Conservation (phyloP, 2,888 invertebrate genomes). For the Blastobasis adustella region DNA sequence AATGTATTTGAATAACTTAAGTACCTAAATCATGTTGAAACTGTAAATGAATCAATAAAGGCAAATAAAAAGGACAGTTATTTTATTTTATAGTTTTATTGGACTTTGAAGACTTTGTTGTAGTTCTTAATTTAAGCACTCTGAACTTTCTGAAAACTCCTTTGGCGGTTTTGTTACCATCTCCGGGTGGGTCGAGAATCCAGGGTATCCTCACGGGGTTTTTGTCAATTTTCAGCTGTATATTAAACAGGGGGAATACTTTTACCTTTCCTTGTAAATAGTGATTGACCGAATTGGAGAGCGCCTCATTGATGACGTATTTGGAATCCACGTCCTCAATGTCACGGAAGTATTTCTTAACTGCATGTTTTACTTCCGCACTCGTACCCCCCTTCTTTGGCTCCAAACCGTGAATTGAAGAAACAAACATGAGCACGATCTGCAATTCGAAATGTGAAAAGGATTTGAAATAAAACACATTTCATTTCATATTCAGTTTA, state of each 20-base stretch:
- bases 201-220: constrained; percentile 58
- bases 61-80: background rate
- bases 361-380: constrained; percentile 28
- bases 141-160: background rate
- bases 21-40: background rate
- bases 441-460: constrained; percentile 13
- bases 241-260: constrained; percentile 49
- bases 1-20: too few species aligned
- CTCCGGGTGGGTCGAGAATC: constrained; percentile 24
- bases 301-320: constrained; percentile 42
- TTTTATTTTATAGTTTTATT: background rate
- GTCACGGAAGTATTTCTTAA: constrained; percentile 37
- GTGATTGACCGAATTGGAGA: constrained; percentile 41
- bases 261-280: constrained; percentile 46
- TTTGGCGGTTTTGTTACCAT: constrained; percentile 7
- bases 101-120: background rate
- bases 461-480: constrained; percentile 17
- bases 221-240: constrained; percentile 49
- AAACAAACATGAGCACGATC: too few species aligned
- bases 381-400: constrained; percentile 21
- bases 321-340: constrained; percentile 44
- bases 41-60: background rate
- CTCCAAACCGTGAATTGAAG: constrained; percentile 22
- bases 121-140: background rate
- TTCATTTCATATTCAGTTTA: too few species aligned